These are phyloP conservation scores for Enoplosus armatus DNA, from an alignment of 2,797 vertebrate genomes.

Conservation along the genomic window DNA sequence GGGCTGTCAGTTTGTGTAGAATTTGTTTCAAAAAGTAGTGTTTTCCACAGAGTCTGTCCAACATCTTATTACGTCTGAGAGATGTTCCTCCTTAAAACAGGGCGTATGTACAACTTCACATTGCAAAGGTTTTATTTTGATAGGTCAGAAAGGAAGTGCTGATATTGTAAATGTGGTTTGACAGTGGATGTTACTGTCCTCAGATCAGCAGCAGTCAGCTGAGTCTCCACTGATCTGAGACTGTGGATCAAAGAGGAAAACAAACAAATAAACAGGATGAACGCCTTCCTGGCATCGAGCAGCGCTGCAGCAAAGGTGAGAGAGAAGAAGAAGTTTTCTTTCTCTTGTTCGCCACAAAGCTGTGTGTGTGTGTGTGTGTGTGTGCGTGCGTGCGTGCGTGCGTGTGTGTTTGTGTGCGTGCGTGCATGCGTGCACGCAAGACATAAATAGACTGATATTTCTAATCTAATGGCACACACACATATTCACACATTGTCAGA, in stretches of 20 bases:
- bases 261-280: neutral
- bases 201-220: constrained; percentile 8
- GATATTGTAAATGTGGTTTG: neutral
- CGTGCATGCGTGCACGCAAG: no score
- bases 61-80: no score
- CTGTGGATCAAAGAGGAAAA: neutral
- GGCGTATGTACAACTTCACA: neutral
- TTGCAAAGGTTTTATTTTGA: constrained; percentile 15
- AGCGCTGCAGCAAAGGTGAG: constrained; percentile 3
- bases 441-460: no score
- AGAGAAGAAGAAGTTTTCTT: neutral
- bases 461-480: no score
- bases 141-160: neutral
- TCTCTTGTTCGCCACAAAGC: neutral
- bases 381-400: neutral
- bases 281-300: neutral
- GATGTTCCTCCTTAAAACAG: neutral
- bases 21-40: no score
- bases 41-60: no score
- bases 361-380: neutral
- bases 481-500: no score
- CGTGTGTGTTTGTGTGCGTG: no score
- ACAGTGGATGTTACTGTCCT: neutral
- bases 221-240: neutral
- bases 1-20: no score